Percentiles rank a stretch among this genome's conserved stretches.
Conservation (phyloP, 2,888 invertebrate genomes). For the Epirrhoe alternata region DNA sequence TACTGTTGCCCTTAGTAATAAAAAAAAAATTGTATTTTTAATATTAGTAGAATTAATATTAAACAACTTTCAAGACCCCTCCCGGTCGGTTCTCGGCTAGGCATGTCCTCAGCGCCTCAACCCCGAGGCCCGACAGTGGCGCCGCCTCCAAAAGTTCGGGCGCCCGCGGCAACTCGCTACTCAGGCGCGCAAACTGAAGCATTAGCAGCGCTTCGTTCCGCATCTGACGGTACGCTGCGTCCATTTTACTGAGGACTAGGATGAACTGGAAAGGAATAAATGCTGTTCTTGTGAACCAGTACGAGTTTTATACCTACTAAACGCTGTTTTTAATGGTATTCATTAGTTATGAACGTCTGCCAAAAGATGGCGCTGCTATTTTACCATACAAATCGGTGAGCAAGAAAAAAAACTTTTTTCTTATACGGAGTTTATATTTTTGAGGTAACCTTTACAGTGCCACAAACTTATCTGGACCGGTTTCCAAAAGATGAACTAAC, state of each 20-base stretch:
- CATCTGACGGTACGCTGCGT: constrained; percentile 94
- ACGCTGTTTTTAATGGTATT: too few species aligned
- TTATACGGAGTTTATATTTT: too few species aligned
- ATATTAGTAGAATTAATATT: constrained; percentile 9
- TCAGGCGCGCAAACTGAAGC: constrained; percentile 90
- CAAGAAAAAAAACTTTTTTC: too few species aligned
- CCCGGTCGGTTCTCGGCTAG: constrained; percentile 57
- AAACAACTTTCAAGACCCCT: constrained; percentile 34
- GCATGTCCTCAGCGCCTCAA: constrained; percentile 85
- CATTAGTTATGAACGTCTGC: too few species aligned
- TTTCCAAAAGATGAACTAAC: too few species aligned
- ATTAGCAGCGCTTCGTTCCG: constrained; percentile 93
- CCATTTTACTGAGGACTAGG: constrained; percentile 92
- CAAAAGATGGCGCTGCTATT: too few species aligned
- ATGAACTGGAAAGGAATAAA: constrained; percentile 79
- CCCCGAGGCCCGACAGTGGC: constrained; percentile 89
- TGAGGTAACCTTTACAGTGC: too few species aligned
- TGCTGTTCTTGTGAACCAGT: too few species aligned
- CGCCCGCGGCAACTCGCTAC: constrained; percentile 88
- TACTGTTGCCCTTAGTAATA: too few species aligned
- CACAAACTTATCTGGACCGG: too few species aligned
- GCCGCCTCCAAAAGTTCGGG: constrained; percentile 90
- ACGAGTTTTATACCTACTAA: too few species aligned
- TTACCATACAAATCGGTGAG: too few species aligned
- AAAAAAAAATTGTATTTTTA: background rate